Conservation (phyloP, 1,140 invertebrate species). For the Bombus waltoni region DNA sequence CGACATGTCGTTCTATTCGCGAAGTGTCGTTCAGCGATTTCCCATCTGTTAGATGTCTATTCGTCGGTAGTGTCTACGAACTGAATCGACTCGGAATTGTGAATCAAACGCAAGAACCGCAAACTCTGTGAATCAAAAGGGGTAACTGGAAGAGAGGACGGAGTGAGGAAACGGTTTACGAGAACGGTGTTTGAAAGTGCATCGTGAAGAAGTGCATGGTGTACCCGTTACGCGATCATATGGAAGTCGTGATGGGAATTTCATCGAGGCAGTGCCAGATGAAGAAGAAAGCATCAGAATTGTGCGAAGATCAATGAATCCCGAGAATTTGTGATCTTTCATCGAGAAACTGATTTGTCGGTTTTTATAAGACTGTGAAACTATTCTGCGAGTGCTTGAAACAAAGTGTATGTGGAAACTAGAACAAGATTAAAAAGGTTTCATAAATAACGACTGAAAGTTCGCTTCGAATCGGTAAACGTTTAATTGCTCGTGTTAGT, state of each 20-base stretch:
- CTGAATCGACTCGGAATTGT: neutral
- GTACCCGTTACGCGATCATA: slow-evolving; percentile 37
- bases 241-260: slow-evolving; percentile 33
- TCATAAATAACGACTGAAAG: neutral
- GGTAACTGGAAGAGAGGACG: neutral
- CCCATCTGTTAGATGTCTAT: neutral
- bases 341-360: neutral
- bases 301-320: neutral
- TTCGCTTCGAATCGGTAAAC: neutral
- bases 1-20: neutral
- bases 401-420: neutral
- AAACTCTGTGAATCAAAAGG: neutral
- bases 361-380: neutral
- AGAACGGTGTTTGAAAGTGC: slow-evolving; percentile 59
- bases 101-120: neutral
- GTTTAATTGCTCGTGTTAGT: neutral
- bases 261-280: slow-evolving; percentile 25
- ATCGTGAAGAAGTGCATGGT: slow-evolving; percentile 51
- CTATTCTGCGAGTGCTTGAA: neutral
- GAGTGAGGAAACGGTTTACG: slow-evolving; percentile 30
- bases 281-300: neutral
- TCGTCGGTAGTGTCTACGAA: neutral
- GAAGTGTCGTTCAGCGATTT: neutral
- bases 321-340: neutral
- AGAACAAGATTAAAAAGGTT: neutral